phyloP scores from a whole-genome alignment of 2,113 vertebrate genomes.

The Caranx ignobilis region DNA sequence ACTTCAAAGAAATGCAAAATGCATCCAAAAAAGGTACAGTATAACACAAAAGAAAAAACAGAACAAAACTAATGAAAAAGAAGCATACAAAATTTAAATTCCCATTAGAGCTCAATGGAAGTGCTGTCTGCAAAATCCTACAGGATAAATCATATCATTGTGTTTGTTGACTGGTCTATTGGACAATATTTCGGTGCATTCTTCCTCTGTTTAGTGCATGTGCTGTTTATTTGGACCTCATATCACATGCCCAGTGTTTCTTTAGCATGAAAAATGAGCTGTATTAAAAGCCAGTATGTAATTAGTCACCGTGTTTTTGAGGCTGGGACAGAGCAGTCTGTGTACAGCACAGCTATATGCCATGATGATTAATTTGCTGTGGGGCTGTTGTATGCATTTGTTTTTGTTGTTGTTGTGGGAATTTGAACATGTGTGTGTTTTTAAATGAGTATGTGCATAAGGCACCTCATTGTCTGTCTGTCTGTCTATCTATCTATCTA shows the following conservation, averaged over 20 bases:
- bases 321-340: conserved; percentile 40
- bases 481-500: background rate
- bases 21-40: background rate
- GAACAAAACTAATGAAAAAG: conserved; percentile 17
- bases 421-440: conserved; percentile 15
- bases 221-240: conserved; percentile 53
- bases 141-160: conserved; percentile 48
- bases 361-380: conserved; percentile 66
- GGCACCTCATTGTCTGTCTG: background rate
- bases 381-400: conserved; percentile 34
- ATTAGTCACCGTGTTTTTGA: conserved; percentile 66
- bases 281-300: conserved; percentile 39
- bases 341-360: conserved; percentile 52
- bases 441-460: background rate
- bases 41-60: background rate
- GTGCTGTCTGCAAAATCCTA: conserved; percentile 12
- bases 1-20: background rate
- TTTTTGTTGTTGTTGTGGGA: conserved; percentile 44
- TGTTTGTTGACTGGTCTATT: conserved; percentile 25
- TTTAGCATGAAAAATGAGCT: conserved; percentile 69
- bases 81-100: background rate
- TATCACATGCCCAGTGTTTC: conserved; percentile 44
- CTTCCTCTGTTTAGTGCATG: conserved; percentile 15
- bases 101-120: background rate
- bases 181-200: conserved; percentile 17